phyloP scores from a whole-genome alignment of 1,140 invertebrate genomes.

The Leptestheria dahalacensis region DNA sequence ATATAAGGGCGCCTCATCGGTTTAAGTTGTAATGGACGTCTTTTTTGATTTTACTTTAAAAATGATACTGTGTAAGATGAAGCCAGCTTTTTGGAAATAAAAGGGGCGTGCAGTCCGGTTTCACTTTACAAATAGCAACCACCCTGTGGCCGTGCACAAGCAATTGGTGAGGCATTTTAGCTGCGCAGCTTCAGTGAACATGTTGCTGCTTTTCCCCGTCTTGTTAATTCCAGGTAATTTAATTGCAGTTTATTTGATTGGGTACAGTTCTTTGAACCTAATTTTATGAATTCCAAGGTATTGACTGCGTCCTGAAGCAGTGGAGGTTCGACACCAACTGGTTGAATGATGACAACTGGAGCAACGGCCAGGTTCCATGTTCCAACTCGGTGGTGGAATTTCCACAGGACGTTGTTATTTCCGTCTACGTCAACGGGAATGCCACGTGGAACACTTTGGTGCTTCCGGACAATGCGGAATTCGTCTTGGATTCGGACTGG shows the following conservation, averaged over 20 bases:
- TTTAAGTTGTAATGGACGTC: neutral
- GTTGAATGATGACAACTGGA: slow-evolving; percentile 1
- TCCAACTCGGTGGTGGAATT: neutral
- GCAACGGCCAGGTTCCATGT: neutral
- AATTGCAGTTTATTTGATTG: too few species aligned
- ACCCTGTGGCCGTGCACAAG: too few species aligned
- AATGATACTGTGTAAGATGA: neutral
- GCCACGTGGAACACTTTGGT: slow-evolving; percentile 1
- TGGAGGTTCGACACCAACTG: slow-evolving; percentile 3
- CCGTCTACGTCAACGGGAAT: slow-evolving; percentile 4
- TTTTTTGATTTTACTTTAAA: neutral
- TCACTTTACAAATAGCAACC: too few species aligned
- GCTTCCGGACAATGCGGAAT: slow-evolving; percentile 3
- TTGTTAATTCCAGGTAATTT: too few species aligned
- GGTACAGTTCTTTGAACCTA: too few species aligned
- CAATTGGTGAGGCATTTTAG: too few species aligned
- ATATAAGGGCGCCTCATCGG: neutral
- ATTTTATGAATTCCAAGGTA: neutral
- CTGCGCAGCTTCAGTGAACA: too few species aligned
- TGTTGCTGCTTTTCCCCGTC: too few species aligned
- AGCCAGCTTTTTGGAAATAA: too few species aligned
- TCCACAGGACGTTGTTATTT: slow-evolving; percentile 3
- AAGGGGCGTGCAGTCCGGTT: too few species aligned
- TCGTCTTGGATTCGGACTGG: neutral
- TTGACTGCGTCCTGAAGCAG: neutral